Conservation (phyloP, 2,797 vertebrate genomes). For the Betta splendens region DNA sequence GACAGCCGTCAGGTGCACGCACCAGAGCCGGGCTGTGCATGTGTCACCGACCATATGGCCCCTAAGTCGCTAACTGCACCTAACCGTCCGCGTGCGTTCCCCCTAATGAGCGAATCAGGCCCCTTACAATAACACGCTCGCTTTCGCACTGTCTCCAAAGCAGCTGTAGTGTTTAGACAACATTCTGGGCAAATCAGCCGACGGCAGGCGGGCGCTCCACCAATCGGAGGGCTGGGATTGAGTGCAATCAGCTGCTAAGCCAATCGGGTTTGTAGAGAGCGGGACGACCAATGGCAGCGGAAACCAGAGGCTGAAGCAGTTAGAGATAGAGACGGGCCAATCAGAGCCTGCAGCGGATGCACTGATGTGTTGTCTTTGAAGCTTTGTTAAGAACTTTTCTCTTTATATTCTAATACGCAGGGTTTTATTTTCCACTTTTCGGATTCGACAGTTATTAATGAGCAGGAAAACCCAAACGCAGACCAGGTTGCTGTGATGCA, state of each 20-base stretch:
- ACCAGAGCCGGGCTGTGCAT: constrained; percentile 37
- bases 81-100: constrained; percentile 50
- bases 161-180: constrained; percentile 64
- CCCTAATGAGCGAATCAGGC: constrained; percentile 52
- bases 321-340: constrained; percentile 76
- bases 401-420: constrained; percentile 39
- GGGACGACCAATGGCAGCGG: constrained; percentile 58
- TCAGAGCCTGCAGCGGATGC: constrained; percentile 47
- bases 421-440: constrained; percentile 30
- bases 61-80: constrained; percentile 52
- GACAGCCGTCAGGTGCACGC: constrained; percentile 80
- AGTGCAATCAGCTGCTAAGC: constrained; percentile 43
- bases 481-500: constrained; percentile 9
- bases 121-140: constrained; percentile 36
- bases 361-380: constrained; percentile 68
- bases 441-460: constrained; percentile 32
- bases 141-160: constrained; percentile 59
- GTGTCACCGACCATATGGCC: constrained; percentile 75
- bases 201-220: constrained; percentile 31
- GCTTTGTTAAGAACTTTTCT: constrained; percentile 53
- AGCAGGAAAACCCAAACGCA: constrained; percentile 15
- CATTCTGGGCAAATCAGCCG: constrained; percentile 61
- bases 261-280: constrained; percentile 49
- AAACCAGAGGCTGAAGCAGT: constrained; percentile 57
- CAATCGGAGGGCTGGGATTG: constrained; percentile 47